Evolutionary conservation across 2,113 vertebrate species (phyloP).

Genomic region (Syngnathus floridae): DNA sequence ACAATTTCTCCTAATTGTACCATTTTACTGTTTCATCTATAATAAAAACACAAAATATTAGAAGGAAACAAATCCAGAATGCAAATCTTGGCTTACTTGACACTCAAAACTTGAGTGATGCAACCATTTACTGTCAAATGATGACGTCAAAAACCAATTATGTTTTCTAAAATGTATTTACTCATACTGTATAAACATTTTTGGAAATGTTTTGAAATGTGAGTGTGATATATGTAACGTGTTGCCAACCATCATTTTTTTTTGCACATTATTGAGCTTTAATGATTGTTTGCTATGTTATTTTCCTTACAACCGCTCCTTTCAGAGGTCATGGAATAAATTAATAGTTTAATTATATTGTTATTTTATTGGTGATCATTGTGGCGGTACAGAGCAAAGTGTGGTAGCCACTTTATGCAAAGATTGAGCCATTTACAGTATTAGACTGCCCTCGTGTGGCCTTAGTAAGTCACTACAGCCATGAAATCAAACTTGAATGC

Average conservation of each 20-base stretch:
- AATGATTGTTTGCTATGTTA: no score
- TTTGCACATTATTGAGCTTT: no score
- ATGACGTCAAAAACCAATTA: background rate
- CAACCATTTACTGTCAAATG: background rate
- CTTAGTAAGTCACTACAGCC: background rate
- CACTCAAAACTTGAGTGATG: background rate
- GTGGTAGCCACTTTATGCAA: background rate
- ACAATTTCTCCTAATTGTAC: background rate
- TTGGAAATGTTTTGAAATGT: background rate
- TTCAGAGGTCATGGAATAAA: no score
- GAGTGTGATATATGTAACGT: background rate
- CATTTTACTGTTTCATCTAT: background rate
- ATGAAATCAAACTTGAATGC: no score
- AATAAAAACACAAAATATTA: background rate
- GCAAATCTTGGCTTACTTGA: background rate
- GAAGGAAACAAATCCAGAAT: background rate
- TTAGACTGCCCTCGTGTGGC: background rate
- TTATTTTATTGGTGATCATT: background rate
- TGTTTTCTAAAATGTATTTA: background rate
- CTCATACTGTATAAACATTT: background rate
- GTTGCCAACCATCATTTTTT: no score
- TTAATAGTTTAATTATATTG: no score
- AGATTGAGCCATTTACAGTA: background rate
- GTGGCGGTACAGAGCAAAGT: background rate
- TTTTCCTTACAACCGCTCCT: no score